phyloP scores from a whole-genome alignment of 1,140 invertebrate species.

The Ceratina calcarata region DNA sequence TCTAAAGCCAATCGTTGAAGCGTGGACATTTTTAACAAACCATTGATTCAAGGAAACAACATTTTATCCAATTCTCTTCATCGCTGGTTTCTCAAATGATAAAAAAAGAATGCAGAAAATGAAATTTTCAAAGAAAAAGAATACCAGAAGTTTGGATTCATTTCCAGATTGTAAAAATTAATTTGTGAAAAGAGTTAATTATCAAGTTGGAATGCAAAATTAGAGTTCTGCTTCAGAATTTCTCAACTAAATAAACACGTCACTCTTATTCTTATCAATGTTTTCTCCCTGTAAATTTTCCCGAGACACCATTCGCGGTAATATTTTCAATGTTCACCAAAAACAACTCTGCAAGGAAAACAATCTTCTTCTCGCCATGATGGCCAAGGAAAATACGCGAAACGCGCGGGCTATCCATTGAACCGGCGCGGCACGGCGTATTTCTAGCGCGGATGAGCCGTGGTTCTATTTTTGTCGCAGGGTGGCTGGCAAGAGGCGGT shows the following conservation, averaged over 20 bases:
- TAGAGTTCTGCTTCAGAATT: too few species aligned
- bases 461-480: constrained; percentile 68
- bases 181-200: too few species aligned
- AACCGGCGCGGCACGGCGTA: constrained; percentile 24
- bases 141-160: too few species aligned
- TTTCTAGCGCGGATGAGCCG: constrained; percentile 50
- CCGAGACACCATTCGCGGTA: not conserved
- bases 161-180: too few species aligned
- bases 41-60: not conserved
- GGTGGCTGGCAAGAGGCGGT: constrained; percentile 13
- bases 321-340: not conserved
- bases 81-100: too few species aligned
- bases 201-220: too few species aligned
- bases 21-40: constrained; percentile 16
- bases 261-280: not conserved
- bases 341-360: constrained; percentile 1
- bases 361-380: not conserved
- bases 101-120: too few species aligned
- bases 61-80: too few species aligned
- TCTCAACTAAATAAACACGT: not conserved
- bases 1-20: constrained; percentile 21
- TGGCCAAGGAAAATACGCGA: constrained; percentile 10
- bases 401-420: constrained; percentile 16
- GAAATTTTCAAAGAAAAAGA: too few species aligned
- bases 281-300: not conserved